Conservation (phyloP, 2,797 vertebrate species). For the Argya squamiceps region DNA sequence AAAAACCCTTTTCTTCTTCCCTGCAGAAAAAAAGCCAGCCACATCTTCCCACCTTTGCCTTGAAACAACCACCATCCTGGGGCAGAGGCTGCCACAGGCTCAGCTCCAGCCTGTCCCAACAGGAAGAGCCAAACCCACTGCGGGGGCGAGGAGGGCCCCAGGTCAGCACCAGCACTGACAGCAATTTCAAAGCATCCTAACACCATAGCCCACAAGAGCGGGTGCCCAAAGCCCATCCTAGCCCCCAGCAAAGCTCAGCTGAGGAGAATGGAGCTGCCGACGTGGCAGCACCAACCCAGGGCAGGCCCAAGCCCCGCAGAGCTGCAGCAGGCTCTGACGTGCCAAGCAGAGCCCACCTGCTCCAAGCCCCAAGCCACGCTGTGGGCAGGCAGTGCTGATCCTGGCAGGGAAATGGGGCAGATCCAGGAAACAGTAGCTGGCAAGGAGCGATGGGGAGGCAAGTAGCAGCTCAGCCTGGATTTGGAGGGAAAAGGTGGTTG, state of each 20-base stretch:
- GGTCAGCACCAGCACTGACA: background rate
- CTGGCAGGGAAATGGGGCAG: background rate
- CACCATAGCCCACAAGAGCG: fast-evolving
- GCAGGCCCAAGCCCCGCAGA: background rate
- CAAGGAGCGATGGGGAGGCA: background rate
- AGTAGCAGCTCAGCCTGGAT: slow-evolving; percentile 33
- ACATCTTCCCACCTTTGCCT: background rate
- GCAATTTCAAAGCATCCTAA: background rate
- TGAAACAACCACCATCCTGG: background rate
- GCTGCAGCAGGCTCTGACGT: fast-evolving
- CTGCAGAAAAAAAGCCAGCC: background rate
- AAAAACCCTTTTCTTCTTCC: background rate
- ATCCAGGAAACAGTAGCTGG: background rate
- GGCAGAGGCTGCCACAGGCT: background rate
- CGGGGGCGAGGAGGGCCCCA: background rate
- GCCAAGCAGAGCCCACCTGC: background rate
- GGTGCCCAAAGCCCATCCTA: background rate
- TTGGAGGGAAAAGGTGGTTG: background rate
- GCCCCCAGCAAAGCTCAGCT: background rate
- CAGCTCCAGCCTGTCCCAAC: background rate
- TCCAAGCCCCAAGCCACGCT: background rate
- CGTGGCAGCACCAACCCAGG: background rate
- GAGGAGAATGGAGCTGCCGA: fast-evolving
- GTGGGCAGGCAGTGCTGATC: background rate
- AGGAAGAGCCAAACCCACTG: slow-evolving; percentile 3